Conservation (phyloP, 2,113 vertebrate species). For the Phyllostomus discolor region DNA sequence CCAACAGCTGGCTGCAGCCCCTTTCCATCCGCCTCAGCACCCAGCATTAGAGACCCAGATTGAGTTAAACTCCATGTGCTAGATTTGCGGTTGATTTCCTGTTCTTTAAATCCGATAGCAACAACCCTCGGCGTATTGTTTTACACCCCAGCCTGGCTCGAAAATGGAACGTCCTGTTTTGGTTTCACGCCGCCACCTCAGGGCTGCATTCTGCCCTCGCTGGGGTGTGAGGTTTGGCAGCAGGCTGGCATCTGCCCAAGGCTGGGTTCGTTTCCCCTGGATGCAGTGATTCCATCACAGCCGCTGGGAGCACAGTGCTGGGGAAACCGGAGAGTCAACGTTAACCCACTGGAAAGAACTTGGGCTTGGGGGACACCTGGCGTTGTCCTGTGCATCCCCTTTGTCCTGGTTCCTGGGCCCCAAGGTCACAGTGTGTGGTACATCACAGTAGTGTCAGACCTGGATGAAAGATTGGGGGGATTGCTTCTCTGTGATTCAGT, state of each 20-base stretch:
- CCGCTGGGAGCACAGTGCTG: not conserved
- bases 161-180: not conserved
- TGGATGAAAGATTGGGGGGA: not conserved
- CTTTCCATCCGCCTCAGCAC: accelerated
- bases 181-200: not conserved
- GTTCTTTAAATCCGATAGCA: not conserved
- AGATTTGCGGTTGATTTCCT: not conserved
- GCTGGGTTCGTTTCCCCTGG: not conserved
- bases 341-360: not conserved
- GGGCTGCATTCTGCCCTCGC: not conserved
- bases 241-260: not conserved
- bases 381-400: not conserved
- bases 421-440: not conserved
- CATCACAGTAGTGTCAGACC: too few species aligned
- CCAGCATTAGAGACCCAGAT: not conserved
- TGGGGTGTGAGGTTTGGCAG: not conserved
- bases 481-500: not conserved
- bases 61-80: not conserved
- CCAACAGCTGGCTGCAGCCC: accelerated
- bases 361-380: not conserved
- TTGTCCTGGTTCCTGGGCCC: not conserved
- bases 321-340: not conserved
- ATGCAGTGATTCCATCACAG: not conserved
- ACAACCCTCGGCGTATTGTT: not conserved
- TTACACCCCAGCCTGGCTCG: not conserved